Evolutionary conservation across 2,888 invertebrate species (phyloP).

Genomic region (Dicyrtomina minuta): DNA sequence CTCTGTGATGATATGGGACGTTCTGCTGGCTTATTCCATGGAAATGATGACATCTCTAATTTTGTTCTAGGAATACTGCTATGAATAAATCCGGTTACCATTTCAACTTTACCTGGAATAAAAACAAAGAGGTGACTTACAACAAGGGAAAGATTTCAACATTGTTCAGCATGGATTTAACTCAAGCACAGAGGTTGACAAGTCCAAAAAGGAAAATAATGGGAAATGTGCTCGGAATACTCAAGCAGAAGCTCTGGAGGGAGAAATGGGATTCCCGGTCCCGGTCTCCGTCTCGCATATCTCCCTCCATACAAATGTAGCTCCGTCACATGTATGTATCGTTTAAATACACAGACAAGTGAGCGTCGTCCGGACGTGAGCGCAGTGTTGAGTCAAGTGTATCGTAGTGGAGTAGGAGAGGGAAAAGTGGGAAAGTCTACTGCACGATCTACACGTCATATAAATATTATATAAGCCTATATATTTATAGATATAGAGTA

Average conservation of each 20-base stretch:
- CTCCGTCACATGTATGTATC: no score
- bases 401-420: neutral
- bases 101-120: constrained; percentile 69
- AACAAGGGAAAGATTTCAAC: neutral
- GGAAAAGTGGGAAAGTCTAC: neutral
- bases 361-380: no score
- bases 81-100: constrained; percentile 67
- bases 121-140: constrained; percentile 42
- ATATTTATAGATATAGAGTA: neutral
- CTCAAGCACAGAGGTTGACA: neutral
- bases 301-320: no score
- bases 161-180: no score
- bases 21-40: constrained; percentile 65
- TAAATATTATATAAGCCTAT: no score
- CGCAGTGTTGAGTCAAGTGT: no score
- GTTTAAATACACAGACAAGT: no score
- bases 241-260: no score
- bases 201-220: neutral
- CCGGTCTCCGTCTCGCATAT: no score
- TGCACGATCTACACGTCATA: no score
- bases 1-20: constrained; percentile 69
- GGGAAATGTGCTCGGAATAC: neutral
- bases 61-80: constrained; percentile 15
- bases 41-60: constrained; percentile 17
- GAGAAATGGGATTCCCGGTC: no score